A percentile compares a stretch with the other conserved stretches of the same genome.
Evolutionary conservation across 2,888 invertebrate genomes (phyloP).

Genomic region (Amblyjoppa proteus): DNA sequence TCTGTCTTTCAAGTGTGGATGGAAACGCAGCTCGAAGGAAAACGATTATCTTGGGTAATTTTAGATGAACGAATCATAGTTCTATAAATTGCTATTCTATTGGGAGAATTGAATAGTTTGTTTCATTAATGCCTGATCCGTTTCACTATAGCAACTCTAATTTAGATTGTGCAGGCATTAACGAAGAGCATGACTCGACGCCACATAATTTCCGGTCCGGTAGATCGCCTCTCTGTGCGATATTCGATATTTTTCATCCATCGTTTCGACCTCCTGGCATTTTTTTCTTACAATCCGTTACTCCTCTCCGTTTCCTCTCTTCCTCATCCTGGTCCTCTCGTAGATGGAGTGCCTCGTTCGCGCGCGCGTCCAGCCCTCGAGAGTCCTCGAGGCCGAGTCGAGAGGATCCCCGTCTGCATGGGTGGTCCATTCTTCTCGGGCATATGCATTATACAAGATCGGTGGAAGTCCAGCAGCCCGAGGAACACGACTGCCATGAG

Average conservation of each 20-base stretch:
- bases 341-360: slow-evolving; percentile 82
- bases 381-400: slow-evolving; percentile 81
- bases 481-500: slow-evolving; percentile 57
- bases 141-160: too few relatives aligned
- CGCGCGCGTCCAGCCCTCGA: slow-evolving; percentile 82
- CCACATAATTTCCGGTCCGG: background rate
- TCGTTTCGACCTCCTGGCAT: slow-evolving; percentile 76
- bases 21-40: background rate
- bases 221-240: background rate
- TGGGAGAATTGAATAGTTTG: too few relatives aligned
- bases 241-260: slow-evolving; percentile 74
- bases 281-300: slow-evolving; percentile 60
- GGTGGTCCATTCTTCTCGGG: slow-evolving; percentile 84
- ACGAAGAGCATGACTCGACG: too few relatives aligned
- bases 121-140: too few relatives aligned
- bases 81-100: too few relatives aligned
- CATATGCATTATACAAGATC: slow-evolving; percentile 81
- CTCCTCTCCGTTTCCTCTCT: slow-evolving; percentile 45
- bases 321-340: slow-evolving; percentile 50
- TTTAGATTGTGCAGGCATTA: too few relatives aligned
- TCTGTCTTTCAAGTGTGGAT: background rate
- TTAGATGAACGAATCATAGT: too few relatives aligned
- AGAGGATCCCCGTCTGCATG: slow-evolving; percentile 81
- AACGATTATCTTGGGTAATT: background rate
- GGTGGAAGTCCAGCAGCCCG: slow-evolving; percentile 72